Percentiles rank a stretch among this genome's conserved stretches.
Conservation (phyloP, 64 coral and sea anemone species). For the Actinia equina region DNA sequence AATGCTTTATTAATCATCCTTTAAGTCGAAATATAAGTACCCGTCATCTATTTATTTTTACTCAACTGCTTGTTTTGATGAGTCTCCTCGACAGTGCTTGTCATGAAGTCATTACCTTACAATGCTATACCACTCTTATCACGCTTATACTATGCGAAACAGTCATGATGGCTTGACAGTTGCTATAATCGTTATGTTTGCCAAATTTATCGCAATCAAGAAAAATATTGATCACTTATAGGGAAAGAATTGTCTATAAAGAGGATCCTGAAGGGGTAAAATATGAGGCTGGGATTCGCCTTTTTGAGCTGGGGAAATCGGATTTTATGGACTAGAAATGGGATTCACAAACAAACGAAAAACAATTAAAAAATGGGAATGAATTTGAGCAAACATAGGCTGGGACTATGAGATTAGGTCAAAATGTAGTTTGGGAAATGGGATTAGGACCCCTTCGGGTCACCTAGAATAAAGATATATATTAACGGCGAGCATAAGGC, state of each 20-base stretch:
- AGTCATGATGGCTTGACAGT: neutral
- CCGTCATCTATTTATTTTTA: neutral
- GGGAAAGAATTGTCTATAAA: neutral
- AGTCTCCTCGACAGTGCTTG: neutral
- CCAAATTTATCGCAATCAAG: neutral
- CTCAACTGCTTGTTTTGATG: neutral
- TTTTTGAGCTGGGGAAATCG: too few relatives aligned
- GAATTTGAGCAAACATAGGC: too few relatives aligned
- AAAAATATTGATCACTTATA: neutral
- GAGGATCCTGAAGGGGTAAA: too few relatives aligned
- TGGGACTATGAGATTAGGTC: too few relatives aligned
- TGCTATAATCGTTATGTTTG: neutral
- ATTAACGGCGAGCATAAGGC: too few relatives aligned
- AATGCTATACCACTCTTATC: neutral
- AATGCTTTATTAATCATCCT: neutral
- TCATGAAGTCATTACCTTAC: neutral
- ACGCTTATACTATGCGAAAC: neutral
- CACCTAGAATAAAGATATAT: too few relatives aligned
- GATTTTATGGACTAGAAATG: too few relatives aligned
- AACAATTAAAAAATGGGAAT: too few relatives aligned
- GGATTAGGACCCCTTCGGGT: too few relatives aligned
- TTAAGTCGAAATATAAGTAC: neutral
- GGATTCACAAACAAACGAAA: too few relatives aligned
- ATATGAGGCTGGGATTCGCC: too few relatives aligned
- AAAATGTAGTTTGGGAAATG: too few relatives aligned